Percentiles rank a stretch among this genome's conserved stretches.
Conservation (phyloP, 2,888 invertebrate genomes). For the Plutella xylostella region DNA sequence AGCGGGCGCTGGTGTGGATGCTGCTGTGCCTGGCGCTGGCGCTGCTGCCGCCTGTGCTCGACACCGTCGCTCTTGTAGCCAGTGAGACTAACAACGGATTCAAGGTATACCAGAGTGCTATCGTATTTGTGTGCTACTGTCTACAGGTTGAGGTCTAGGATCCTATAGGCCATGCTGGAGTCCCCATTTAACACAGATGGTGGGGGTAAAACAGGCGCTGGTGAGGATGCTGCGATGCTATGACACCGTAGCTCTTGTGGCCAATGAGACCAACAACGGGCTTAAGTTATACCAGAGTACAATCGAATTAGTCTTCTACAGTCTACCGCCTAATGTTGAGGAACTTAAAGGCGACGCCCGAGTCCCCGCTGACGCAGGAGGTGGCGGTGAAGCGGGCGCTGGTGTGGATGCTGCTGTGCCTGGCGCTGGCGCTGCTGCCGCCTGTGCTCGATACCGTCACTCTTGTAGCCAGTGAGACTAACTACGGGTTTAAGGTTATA, state of each 20-base stretch:
- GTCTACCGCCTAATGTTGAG: too few species aligned
- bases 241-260: too few species aligned
- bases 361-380: conserved; percentile 50
- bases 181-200: too few species aligned
- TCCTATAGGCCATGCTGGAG: too few species aligned
- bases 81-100: conserved; percentile 34
- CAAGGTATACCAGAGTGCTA: conserved; percentile 30
- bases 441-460: conserved; percentile 44
- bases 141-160: too few species aligned
- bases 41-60: conserved; percentile 44
- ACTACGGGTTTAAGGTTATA: conserved; percentile 41
- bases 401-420: conserved; percentile 42
- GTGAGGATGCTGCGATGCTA: too few species aligned
- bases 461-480: conserved; percentile 41
- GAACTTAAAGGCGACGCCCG: too few species aligned
- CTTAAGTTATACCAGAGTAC: too few species aligned
- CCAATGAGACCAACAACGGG: too few species aligned
- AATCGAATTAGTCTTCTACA: too few species aligned
- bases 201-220: too few species aligned
- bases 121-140: too few species aligned
- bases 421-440: conserved; percentile 43
- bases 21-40: conserved; percentile 46
- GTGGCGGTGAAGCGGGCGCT: conserved; percentile 29
- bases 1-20: conserved; percentile 34
- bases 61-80: conserved; percentile 41